Evolutionary conservation across 1,140 invertebrate genomes (phyloP).

Genomic region (Sipha flava): DNA sequence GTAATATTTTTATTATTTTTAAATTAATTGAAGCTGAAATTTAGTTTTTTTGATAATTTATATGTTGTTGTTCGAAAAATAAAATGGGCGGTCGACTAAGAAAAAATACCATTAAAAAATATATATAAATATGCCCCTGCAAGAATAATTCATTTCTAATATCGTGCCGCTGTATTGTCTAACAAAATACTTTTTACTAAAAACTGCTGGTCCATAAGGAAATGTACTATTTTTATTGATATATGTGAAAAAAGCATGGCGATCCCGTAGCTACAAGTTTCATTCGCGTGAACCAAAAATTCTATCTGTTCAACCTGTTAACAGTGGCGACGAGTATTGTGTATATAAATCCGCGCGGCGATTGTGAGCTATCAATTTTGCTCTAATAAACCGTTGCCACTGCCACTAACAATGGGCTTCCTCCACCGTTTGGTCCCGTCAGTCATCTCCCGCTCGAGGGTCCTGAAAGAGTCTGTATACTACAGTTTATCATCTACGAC

Average conservation of each 20-base stretch:
- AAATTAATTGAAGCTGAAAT: neutral
- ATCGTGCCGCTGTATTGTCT: too few species aligned
- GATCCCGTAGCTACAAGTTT: too few species aligned
- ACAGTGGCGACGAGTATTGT: neutral
- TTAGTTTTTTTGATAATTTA: neutral
- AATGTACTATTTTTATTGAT: too few species aligned
- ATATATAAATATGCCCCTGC: too few species aligned
- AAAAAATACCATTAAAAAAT: too few species aligned
- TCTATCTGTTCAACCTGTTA: neutral
- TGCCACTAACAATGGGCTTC: neutral
- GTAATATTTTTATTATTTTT: neutral
- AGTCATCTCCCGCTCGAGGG: too few species aligned
- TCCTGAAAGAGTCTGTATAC: too few species aligned
- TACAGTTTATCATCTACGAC: too few species aligned
- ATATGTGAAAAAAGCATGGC: too few species aligned
- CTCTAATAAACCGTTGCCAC: neutral
- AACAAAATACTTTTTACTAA: too few species aligned
- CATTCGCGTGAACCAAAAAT: neutral
- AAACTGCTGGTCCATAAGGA: too few species aligned
- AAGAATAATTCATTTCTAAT: too few species aligned
- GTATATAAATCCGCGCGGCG: neutral
- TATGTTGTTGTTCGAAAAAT: neutral
- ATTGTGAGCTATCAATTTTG: slow-evolving; percentile 21
- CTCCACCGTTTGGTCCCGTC: neutral
- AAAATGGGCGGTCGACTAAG: neutral